Percentiles rank a stretch among this genome's conserved stretches.
Conservation (phyloP, 2,113 vertebrate genomes). For the Collichthys lucidus region DNA sequence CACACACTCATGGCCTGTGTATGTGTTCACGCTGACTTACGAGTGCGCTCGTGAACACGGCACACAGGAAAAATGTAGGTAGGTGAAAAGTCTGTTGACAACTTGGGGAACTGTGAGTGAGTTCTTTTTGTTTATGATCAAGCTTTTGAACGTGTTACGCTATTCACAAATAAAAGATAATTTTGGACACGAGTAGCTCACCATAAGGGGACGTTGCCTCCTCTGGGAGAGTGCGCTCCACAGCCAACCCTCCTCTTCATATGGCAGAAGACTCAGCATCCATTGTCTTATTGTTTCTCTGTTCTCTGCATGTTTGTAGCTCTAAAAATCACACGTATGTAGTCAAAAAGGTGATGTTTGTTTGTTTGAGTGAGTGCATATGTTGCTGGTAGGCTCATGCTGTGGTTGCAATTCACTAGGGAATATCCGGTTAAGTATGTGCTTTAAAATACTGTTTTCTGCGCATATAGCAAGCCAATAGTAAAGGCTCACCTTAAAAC, state of each 20-base stretch:
- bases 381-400: too few relatives aligned
- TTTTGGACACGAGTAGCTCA: not conserved
- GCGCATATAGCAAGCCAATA: too few relatives aligned
- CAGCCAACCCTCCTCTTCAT: not conserved
- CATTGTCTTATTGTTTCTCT: not conserved
- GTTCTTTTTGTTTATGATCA: not conserved
- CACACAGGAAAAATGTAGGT: conserved; percentile 50
- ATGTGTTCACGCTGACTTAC: conserved; percentile 34
- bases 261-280: not conserved
- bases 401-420: too few relatives aligned
- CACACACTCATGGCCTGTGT: conserved; percentile 34
- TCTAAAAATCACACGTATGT: not conserved
- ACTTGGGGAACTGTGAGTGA: not conserved
- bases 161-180: not conserved
- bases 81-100: conserved; percentile 29
- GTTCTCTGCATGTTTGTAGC: not conserved
- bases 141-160: not conserved
- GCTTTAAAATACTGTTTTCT: not conserved
- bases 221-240: not conserved
- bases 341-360: not conserved
- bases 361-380: not conserved
- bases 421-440: too few relatives aligned
- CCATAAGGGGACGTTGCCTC: not conserved
- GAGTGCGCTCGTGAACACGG: conserved; percentile 22
- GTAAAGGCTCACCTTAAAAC: too few relatives aligned